Conservation (phyloP, 2,888 invertebrate genomes). For the Formica aserva region DNA sequence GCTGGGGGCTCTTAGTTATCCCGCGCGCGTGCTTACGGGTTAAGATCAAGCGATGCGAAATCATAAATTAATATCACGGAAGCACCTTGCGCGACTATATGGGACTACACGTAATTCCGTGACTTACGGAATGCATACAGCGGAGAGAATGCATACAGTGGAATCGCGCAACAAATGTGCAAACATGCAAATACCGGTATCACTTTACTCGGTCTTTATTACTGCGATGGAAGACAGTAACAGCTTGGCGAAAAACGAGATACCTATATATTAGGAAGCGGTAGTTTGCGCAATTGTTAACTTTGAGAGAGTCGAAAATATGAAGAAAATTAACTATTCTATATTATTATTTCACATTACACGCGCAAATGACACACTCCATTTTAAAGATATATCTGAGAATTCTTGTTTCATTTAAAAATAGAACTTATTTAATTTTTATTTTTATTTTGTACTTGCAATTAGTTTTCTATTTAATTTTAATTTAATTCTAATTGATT, state of each 20-base stretch:
- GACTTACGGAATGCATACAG: constrained; percentile 37
- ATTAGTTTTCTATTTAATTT: neutral
- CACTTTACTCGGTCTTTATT: constrained; percentile 46
- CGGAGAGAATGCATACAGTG: constrained; percentile 41
- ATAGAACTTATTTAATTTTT: neutral
- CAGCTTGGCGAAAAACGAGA: constrained; percentile 21
- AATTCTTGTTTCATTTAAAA: neutral
- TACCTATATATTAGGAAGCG: neutral
- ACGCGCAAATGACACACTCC: neutral
- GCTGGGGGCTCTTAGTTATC: constrained; percentile 45
- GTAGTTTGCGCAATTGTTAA: constrained; percentile 27
- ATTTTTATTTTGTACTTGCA: neutral
- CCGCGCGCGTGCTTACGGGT: constrained; percentile 42
- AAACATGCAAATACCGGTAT: constrained; percentile 52
- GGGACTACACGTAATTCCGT: constrained; percentile 41
- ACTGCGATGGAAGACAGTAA: constrained; percentile 10
- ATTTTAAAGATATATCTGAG: neutral
- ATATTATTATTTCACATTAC: neutral
- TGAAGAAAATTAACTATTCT: neutral
- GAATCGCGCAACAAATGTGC: constrained; percentile 54
- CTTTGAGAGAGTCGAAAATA: neutral
- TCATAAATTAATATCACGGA: constrained; percentile 56
- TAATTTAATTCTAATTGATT: neutral
- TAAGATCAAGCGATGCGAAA: constrained; percentile 54
- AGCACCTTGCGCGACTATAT: constrained; percentile 47